phyloP scores from a whole-genome alignment of 2,888 invertebrate species.

The Tetranychus truncatus region DNA sequence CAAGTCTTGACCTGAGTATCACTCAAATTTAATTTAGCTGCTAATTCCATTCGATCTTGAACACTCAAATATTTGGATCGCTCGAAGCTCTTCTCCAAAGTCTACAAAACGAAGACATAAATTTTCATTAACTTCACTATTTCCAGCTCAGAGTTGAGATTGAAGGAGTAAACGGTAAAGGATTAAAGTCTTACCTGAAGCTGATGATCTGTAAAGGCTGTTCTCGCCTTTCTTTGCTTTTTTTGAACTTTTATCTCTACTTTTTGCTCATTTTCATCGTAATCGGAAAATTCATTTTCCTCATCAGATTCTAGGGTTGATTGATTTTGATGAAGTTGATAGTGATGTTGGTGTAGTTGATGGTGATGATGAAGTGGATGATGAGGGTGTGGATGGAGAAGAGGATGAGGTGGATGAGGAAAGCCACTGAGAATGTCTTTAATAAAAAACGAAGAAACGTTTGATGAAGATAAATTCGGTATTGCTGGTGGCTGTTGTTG shows the following conservation, averaged over 20 bases:
- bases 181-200: constrained; percentile 41
- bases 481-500: too few relatives aligned
- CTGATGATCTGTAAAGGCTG: constrained; percentile 97
- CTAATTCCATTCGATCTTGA: constrained; percentile 93
- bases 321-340: background rate
- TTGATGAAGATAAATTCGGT: too few relatives aligned
- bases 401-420: background rate
- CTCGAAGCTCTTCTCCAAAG: constrained; percentile 89
- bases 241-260: constrained; percentile 37
- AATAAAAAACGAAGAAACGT: too few relatives aligned
- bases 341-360: background rate
- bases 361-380: background rate
- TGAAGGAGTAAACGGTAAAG: background rate
- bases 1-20: constrained; percentile 99
- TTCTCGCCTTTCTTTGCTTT: constrained; percentile 87
- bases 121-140: background rate
- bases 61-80: constrained; percentile 89
- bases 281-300: background rate
- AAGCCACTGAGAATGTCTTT: too few relatives aligned
- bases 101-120: constrained; percentile 32
- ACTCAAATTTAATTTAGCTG: constrained; percentile 66
- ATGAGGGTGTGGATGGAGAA: background rate
- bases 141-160: background rate
- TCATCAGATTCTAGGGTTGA: background rate
- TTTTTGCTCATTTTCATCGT: background rate